phyloP scores from a whole-genome alignment of 53 echinoderm and acorn worm species.

The Actinopyga echinites region DNA sequence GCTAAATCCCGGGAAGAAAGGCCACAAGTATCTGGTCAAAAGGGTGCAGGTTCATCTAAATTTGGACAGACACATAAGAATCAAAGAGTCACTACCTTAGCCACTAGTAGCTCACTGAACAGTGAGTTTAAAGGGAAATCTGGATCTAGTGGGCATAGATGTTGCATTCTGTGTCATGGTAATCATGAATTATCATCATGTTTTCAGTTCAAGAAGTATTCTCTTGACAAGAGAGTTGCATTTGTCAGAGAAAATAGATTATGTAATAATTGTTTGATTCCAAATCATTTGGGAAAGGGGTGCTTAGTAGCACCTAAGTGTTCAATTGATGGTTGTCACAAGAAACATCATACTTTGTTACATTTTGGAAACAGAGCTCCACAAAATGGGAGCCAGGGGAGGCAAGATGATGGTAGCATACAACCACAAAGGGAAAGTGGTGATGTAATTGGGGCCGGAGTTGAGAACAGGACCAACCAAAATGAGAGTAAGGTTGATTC shows the following conservation, averaged over 20 bases:
- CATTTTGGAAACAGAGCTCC: background rate
- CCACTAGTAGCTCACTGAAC: background rate
- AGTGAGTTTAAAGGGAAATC: background rate
- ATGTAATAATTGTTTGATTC: slow-evolving; percentile 33
- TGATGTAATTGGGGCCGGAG: slow-evolving; percentile 11
- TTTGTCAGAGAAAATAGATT: background rate
- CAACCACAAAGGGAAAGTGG: slow-evolving; percentile 11
- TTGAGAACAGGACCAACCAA: background rate
- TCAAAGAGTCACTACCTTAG: too few relatives aligned
- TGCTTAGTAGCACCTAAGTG: background rate
- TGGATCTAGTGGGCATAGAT: background rate
- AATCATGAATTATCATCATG: background rate
- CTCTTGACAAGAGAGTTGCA: background rate
- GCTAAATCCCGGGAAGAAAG: background rate
- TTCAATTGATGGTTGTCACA: background rate
- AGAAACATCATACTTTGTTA: too few relatives aligned
- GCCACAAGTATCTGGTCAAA: background rate
- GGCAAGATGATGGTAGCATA: background rate
- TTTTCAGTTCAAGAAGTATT: background rate
- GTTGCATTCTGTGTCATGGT: background rate
- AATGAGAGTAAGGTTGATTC: background rate
- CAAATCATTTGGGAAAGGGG: background rate
- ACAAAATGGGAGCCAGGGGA: background rate
- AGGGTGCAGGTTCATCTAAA: too few relatives aligned
- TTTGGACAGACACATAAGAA: too few relatives aligned